phyloP scores from a whole-genome alignment of 2,888 invertebrate species.

The Gryllus longicercus region DNA sequence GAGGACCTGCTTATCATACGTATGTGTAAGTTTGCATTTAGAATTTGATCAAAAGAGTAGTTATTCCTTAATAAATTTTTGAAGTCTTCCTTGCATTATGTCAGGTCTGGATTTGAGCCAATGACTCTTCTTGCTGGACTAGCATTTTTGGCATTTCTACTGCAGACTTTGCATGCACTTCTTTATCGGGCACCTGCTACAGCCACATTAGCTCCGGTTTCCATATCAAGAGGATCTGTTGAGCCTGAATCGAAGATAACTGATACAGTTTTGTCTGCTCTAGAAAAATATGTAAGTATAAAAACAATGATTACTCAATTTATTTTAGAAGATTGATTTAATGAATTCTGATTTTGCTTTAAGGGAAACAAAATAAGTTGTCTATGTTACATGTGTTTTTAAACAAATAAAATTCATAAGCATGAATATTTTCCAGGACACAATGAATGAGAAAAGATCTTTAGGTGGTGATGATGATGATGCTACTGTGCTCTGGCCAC shows the following conservation, averaged over 20 bases:
- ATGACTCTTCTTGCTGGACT: constrained; percentile 46
- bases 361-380: too few relatives aligned
- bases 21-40: constrained; percentile 17
- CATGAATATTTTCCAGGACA: too few relatives aligned
- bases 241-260: constrained; percentile 37
- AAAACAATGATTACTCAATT: not conserved
- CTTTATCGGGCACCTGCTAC: constrained; percentile 41
- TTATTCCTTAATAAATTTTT: not conserved
- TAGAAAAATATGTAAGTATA: constrained; percentile 45
- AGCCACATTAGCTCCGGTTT: constrained; percentile 25
- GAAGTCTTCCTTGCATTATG: not conserved
- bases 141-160: constrained; percentile 47
- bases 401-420: too few relatives aligned
- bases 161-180: constrained; percentile 44
- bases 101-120: constrained; percentile 45
- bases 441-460: too few relatives aligned
- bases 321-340: too few relatives aligned
- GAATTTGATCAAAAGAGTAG: not conserved
- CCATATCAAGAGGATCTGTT: constrained; percentile 37
- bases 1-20: constrained; percentile 5
- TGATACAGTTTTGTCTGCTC: constrained; percentile 42
- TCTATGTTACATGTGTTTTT: too few relatives aligned
- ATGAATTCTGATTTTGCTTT: too few relatives aligned
- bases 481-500: too few relatives aligned
- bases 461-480: too few relatives aligned